A percentile compares a stretch with the other conserved stretches of the same genome.
These are phyloP conservation scores for Brenthis hecate DNA, from an alignment of 2,888 invertebrate genomes.

Conservation along the genomic window DNA sequence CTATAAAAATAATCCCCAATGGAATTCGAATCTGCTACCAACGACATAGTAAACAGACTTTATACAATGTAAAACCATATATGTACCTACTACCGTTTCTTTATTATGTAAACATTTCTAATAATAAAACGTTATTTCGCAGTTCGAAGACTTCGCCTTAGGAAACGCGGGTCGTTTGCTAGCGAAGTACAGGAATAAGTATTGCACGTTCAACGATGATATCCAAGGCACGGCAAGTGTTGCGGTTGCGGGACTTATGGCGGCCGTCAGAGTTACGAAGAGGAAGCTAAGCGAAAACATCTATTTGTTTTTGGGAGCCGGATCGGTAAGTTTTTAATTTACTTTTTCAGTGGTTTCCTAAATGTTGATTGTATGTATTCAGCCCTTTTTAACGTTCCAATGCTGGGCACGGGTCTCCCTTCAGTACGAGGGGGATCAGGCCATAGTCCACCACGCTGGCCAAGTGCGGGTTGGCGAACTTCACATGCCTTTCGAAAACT, in stretches of 20 bases:
- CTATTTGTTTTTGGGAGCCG: constrained; percentile 95
- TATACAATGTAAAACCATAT: too few species aligned
- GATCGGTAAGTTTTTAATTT: constrained; percentile 81
- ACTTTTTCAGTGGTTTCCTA: neutral
- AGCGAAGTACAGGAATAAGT: constrained; percentile 93
- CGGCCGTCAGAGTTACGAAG: constrained; percentile 88
- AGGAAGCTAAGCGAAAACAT: constrained; percentile 92
- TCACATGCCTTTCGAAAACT: too few species aligned
- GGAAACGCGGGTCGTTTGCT: constrained; percentile 97
- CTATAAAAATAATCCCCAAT: too few species aligned
- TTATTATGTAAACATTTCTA: neutral
- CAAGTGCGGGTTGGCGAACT: too few species aligned
- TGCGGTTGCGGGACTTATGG: constrained; percentile 95
- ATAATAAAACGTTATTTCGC: constrained; percentile 2
- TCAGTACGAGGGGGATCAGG: too few species aligned
- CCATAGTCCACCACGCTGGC: too few species aligned
- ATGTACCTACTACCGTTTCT: neutral
- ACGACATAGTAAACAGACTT: too few species aligned
- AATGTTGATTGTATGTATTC: too few species aligned
- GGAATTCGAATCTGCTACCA: too few species aligned
- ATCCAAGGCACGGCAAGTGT: constrained; percentile 99
- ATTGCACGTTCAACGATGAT: constrained; percentile 99
- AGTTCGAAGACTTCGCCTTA: constrained; percentile 99
- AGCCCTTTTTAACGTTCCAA: too few species aligned
- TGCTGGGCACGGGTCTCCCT: too few species aligned